Evolutionary conservation across 1,140 invertebrate genomes (phyloP), one percentile per base, ranked within the genome.

Genomic region (Teleogryllus occipitalis): DNA sequence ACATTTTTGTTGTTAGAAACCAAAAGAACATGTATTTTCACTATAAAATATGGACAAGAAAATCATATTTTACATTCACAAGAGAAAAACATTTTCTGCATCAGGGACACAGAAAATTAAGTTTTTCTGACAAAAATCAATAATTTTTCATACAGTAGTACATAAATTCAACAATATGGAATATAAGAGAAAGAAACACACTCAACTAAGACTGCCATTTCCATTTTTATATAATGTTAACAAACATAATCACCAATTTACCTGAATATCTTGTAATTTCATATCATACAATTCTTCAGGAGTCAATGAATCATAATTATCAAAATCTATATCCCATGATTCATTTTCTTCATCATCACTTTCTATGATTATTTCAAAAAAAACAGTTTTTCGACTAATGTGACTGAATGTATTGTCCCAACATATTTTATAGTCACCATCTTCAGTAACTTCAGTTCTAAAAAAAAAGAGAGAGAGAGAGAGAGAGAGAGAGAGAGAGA

Each of bases 391-490:
- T 12, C 88, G 86, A 82, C 92, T 93, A 84, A 94, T 94, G 14
- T 90, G 89, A 83, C 93, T 95, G 83, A 94, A 94, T 7, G 88
- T 91, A 83, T 96, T 96, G 83, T 96, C 94, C 83, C 95, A 95
- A 83, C 95, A 96, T 82, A 96, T 91, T 81, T 90, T 89, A 84
- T 93, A 94, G 82, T 94, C 92, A 7, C 94, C 94, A 74, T 89
- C 87, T 80, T 89, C 85, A 8, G 84, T 72, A 8, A 86, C 85
- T 79, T 89, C 87, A 76, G 48, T 65, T 48, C 79, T 80, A 49
- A 8, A 65, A 80, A 65, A 49, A 73, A 78, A 78, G 18, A 78
- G 12, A 76, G 39, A 76, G 22, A 22, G n/a, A 72, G 10, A 72
- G 8, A 18, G 8, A 12, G n/a, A 72, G 8, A 18, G 10, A 12